phyloP scores from a whole-genome alignment of 1,140 invertebrate species.

The Brachionus angularis region DNA sequence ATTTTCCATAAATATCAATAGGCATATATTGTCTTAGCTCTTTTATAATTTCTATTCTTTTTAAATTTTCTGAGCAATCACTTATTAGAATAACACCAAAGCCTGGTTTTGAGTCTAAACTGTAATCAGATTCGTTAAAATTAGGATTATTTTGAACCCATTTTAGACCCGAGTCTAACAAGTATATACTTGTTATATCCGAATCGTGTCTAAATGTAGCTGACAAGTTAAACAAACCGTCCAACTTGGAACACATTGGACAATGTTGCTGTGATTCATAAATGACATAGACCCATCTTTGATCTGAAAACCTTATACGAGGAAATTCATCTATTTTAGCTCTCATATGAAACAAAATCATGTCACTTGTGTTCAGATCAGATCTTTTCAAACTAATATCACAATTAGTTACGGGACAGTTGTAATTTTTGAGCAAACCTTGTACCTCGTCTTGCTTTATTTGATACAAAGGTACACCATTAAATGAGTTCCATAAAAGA shows the following conservation, averaged over 20 bases:
- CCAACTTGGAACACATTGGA: conserved; percentile 41
- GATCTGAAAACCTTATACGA: conserved; percentile 1
- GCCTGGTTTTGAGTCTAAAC: not conserved
- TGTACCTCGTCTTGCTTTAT: not conserved
- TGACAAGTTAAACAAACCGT: conserved; percentile 48
- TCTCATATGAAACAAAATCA: conserved; percentile 43
- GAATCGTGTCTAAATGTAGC: conserved; percentile 48
- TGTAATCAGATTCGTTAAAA: not conserved
- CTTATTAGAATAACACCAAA: conserved; percentile 36
- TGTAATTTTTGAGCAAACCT: not conserved
- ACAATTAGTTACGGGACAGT: conserved; percentile 29
- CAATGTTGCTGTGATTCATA: conserved; percentile 40
- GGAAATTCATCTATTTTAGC: conserved; percentile 30
- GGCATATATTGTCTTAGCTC: conserved; percentile 46
- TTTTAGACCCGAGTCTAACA: not conserved
- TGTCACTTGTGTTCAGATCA: conserved; percentile 7
- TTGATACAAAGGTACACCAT: not conserved
- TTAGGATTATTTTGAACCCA: not conserved
- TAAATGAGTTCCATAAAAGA: conserved; percentile 30
- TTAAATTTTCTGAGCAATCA: conserved; percentile 45
- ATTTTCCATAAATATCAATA: conserved; percentile 54
- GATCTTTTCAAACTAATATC: not conserved
- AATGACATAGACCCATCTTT: conserved; percentile 24
- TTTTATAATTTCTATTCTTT: conserved; percentile 45
- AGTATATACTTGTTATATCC: conserved; percentile 45